A percentile compares a stretch with the other conserved stretches of the same genome.
phyloP scores from a whole-genome alignment of 2,888 invertebrate species.

The Hyppa rectilinea region DNA sequence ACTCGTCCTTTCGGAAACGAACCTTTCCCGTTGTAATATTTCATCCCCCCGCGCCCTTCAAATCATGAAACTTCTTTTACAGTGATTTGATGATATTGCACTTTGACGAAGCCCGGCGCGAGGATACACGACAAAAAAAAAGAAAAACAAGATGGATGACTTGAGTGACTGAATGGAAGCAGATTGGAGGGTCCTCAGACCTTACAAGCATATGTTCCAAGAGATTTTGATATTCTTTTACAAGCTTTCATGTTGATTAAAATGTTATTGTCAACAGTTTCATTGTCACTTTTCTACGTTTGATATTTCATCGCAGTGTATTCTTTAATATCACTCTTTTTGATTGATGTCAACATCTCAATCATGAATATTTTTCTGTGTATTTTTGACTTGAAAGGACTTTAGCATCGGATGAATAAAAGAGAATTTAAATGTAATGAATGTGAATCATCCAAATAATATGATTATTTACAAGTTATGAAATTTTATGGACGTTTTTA shows the following conservation, averaged over 20 bases:
- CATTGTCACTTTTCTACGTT: slow-evolving; percentile 36
- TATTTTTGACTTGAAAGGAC: slow-evolving; percentile 9
- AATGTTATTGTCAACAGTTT: slow-evolving; percentile 63
- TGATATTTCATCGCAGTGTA: slow-evolving; percentile 12
- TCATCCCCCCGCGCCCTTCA: slow-evolving; percentile 82
- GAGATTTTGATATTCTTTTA: slow-evolving; percentile 43
- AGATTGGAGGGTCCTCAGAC: slow-evolving; percentile 67
- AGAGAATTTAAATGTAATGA: neutral
- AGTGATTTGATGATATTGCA: slow-evolving; percentile 91
- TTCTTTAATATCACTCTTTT: slow-evolving; percentile 1
- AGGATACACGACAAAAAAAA: slow-evolving; percentile 76
- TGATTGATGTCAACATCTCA: slow-evolving; percentile 20
- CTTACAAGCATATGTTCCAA: slow-evolving; percentile 57
- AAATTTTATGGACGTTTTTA: neutral
- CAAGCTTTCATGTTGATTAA: slow-evolving; percentile 79
- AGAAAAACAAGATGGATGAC: slow-evolving; percentile 85
- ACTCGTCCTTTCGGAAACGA: slow-evolving; percentile 80
- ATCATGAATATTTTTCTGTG: slow-evolving; percentile 31
- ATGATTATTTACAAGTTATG: neutral
- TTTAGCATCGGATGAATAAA: neutral
- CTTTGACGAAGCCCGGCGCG: slow-evolving; percentile 83
- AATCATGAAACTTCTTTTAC: slow-evolving; percentile 89
- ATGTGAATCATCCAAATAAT: slow-evolving; percentile 1
- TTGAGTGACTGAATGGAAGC: slow-evolving; percentile 67
- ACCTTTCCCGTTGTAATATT: slow-evolving; percentile 88